phyloP scores from a whole-genome alignment of 2,113 vertebrate genomes.

The Otocyon megalotis region DNA sequence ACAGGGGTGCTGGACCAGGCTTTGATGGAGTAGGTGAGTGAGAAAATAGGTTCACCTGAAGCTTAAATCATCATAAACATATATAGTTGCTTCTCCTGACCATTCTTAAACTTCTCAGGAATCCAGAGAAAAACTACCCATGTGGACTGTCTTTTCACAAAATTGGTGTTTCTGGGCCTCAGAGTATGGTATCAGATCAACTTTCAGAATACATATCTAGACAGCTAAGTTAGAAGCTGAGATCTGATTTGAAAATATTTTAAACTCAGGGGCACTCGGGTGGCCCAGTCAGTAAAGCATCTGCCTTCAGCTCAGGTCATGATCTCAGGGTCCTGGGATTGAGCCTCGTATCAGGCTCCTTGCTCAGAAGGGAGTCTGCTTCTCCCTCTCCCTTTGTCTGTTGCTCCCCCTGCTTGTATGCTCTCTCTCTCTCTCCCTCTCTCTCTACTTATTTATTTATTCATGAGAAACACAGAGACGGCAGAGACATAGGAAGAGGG shows the following conservation, averaged over 20 bases:
- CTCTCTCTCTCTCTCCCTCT: too few relatives aligned
- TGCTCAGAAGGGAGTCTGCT: too few relatives aligned
- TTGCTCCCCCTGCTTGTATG: too few relatives aligned
- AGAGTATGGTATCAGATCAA: not conserved
- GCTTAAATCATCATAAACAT: not conserved
- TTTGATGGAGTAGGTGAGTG: not conserved
- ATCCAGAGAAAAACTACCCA: not conserved
- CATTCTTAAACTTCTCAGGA: conserved; percentile 31
- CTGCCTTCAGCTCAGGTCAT: too few relatives aligned
- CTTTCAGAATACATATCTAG: conserved; percentile 15
- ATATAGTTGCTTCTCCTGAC: not conserved
- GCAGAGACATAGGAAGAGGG: too few relatives aligned
- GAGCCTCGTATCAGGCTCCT: too few relatives aligned
- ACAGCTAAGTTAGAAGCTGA: conserved; percentile 39
- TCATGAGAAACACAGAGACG: too few relatives aligned
- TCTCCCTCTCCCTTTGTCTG: too few relatives aligned
- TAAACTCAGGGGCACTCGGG: not conserved
- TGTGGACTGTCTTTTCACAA: conserved; percentile 5
- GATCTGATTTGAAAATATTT: conserved; percentile 59
- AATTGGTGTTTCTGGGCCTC: not conserved
- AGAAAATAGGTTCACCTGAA: not conserved
- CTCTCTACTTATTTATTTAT: too few relatives aligned
- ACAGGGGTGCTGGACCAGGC: not conserved
- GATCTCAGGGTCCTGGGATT: too few relatives aligned
- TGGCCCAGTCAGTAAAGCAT: too few relatives aligned